Evolutionary conservation across 2,888 invertebrate species (phyloP).

Genomic region (Netelia virgata): DNA sequence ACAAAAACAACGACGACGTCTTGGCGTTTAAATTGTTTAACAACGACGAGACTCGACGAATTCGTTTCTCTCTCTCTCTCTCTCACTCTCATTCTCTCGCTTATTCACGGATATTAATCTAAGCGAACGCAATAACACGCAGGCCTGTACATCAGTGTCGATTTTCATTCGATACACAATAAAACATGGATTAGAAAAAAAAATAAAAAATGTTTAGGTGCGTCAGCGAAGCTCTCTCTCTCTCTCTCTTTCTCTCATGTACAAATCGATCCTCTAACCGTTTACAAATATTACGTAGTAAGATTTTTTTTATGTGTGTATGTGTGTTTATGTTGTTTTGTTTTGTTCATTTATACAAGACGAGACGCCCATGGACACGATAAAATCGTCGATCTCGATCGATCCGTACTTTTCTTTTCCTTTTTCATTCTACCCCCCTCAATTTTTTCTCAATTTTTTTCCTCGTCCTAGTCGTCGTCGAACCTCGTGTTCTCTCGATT

Average conservation of each 20-base stretch:
- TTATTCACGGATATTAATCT: too few relatives aligned
- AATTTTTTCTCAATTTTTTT: slow-evolving; percentile 40
- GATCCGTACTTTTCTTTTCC: slow-evolving; percentile 33
- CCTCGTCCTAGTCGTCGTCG: not conserved
- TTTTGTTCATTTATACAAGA: slow-evolving; percentile 19
- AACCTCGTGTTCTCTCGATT: slow-evolving; percentile 31
- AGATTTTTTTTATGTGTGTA: not conserved
- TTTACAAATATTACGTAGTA: slow-evolving; percentile 27
- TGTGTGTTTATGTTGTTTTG: not conserved
- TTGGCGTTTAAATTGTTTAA: too few relatives aligned
- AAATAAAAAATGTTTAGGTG: slow-evolving; percentile 34
- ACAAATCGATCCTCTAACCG: slow-evolving; percentile 43
- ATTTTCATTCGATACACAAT: too few relatives aligned
- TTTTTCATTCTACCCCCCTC: too few relatives aligned
- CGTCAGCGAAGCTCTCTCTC: slow-evolving; percentile 36
- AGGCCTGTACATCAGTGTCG: too few relatives aligned
- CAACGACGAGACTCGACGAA: too few relatives aligned
- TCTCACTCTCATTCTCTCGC: too few relatives aligned
- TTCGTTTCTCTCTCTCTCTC: too few relatives aligned
- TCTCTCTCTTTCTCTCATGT: not conserved
- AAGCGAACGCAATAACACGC: too few relatives aligned
- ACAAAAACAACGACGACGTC: too few relatives aligned
- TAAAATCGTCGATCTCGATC: slow-evolving; percentile 27
- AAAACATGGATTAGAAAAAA: not conserved
- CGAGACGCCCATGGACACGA: slow-evolving; percentile 43